A percentile compares a stretch with the other conserved stretches of the same genome.
phyloP scores from a whole-genome alignment of 2,888 invertebrate genomes.

The Pedicia rivosa region DNA sequence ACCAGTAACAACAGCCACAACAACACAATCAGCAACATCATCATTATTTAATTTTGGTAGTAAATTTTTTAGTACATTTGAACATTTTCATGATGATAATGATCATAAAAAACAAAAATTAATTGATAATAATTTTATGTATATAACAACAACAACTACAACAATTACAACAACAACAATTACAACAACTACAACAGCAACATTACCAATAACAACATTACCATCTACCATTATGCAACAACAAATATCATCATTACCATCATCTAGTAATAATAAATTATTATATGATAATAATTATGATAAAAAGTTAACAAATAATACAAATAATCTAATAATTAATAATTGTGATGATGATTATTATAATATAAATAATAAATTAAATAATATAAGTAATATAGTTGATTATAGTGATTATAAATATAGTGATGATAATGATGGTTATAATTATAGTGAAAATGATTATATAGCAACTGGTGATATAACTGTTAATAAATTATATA shows the following conservation, averaged over 20 bases:
- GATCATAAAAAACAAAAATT: too few species aligned
- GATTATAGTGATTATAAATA: not conserved
- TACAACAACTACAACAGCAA: constrained; percentile 5
- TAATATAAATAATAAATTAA: not conserved
- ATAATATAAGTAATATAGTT: not conserved
- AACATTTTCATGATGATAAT: too few species aligned
- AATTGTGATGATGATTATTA: not conserved
- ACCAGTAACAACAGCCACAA: constrained; percentile 8
- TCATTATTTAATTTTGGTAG: too few species aligned
- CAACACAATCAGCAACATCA: too few species aligned
- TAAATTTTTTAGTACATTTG: too few species aligned
- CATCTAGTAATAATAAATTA: not conserved
- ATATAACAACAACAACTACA: constrained; percentile 2
- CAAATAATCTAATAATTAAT: not conserved
- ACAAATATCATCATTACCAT: not conserved
- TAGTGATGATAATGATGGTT: constrained; percentile 13
- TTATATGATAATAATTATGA: not conserved
- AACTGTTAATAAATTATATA: constrained; percentile 15
- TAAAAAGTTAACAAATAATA: constrained; percentile 7
- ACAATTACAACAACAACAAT: too few species aligned
- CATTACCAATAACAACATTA: constrained; percentile 1
- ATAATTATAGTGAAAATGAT: constrained; percentile 18
- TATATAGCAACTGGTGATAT: constrained; percentile 18
- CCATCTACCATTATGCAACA: not conserved
- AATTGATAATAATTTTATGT: too few species aligned